Conservation (phyloP, 1,140 invertebrate species). For the Zaprionus lachaisei region DNA sequence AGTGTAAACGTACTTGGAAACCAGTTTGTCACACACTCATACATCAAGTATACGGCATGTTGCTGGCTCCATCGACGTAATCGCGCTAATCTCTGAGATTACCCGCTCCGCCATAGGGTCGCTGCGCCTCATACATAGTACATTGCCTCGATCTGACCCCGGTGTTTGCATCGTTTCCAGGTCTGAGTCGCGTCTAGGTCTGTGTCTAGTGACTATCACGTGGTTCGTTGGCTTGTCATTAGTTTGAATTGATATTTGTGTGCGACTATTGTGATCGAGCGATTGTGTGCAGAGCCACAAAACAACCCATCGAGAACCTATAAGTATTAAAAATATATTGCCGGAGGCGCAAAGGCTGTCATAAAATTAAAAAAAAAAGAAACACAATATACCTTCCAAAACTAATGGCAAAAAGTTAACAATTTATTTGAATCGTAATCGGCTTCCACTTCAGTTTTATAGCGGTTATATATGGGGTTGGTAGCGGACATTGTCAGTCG, state of each 20-base stretch:
- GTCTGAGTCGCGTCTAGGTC: conserved; percentile 23
- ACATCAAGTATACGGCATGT: conserved; percentile 67
- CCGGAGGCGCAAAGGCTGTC: conserved; percentile 25
- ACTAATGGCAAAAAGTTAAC: conserved; percentile 40
- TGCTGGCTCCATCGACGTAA: conserved; percentile 13
- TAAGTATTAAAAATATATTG: conserved; percentile 61
- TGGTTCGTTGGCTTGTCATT: conserved; percentile 37
- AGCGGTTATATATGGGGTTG: conserved; percentile 18
- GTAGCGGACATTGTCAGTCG: conserved; percentile 12
- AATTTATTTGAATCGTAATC: conserved; percentile 37
- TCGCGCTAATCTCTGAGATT: conserved; percentile 14
- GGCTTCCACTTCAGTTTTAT: conserved; percentile 28
- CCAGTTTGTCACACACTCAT: conserved; percentile 52
- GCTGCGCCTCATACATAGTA: background rate
- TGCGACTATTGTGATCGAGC: conserved; percentile 15
- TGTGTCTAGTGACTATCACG: conserved; percentile 55
- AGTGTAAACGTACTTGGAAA: conserved; percentile 15
- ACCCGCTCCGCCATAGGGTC: background rate
- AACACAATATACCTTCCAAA: background rate
- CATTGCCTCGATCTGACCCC: background rate
- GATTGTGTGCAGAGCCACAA: conserved; percentile 22
- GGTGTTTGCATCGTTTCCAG: background rate
- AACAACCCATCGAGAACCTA: conserved; percentile 25
- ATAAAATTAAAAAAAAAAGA: conserved; percentile 8
- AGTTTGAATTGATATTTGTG: conserved; percentile 18